Base-by-base conservation (phyloP, 1,140 invertebrate species). In the Cydia pomonella region DNA sequence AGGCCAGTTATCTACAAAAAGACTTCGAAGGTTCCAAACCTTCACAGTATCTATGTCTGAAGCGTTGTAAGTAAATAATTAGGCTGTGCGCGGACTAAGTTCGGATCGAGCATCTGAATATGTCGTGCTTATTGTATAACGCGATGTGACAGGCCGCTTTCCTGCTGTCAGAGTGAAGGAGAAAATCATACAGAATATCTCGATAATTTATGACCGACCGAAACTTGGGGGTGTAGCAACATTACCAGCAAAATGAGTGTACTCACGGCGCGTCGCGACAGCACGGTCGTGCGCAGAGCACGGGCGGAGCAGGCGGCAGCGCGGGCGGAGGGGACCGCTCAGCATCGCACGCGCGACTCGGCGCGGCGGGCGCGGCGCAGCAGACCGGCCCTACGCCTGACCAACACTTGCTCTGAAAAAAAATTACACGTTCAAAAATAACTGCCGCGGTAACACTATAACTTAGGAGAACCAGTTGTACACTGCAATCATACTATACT, bases 331-430 rank as follows among this genome's bases (percentile, higher is more conserved):
- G 82, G 78, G 87, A 86, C 86, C 87, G 88, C 86, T 88, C 86
- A 85, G 88, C 90, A 91, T 91, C 86, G 89, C 89, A 91, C 85
- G 90, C 89, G 82, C 89, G 86, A 84, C 84, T 85, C 85, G 87
- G 87, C 87, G 86, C 89, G 84, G 80, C 87, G 86, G 83, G 84
- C 84, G 84, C 87, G 77, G 79, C 80, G 77, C 88, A 87, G 82
- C 84, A 82, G 81, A 82, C 86, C 80, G 84, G 82, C 79, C 84
- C 87, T 80, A 81, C 82, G 75, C 75, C 81, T 76, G 80, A 78
- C 87, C 89, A 88, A 77, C 83, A 85, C 84, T 83, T 83, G 82
- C 83, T 87, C 89, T 91, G 84, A 3, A 82, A 81, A 12, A 33
- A 72, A 38, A 25, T 7, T 18, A 64, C 13, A 72, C 23, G 44